A percentile compares a stretch with the other conserved stretches of the same genome.
Evolutionary conservation across 1,140 invertebrate genomes (phyloP).

Genomic region (Leptestheria dahalacensis): DNA sequence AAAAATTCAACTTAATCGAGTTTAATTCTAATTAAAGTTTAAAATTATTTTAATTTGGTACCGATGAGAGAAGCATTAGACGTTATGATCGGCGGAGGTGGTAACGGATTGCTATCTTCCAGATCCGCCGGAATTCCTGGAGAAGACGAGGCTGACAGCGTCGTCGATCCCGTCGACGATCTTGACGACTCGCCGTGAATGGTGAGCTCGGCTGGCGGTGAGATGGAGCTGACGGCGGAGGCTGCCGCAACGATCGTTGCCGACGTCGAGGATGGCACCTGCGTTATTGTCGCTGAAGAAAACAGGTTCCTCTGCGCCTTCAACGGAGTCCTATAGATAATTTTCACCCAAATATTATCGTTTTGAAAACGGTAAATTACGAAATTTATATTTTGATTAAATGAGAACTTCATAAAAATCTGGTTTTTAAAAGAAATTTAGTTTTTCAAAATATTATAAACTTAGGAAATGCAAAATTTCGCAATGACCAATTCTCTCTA

Average conservation of each 20-base stretch:
- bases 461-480: too few relatives aligned
- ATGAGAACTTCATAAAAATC: too few relatives aligned
- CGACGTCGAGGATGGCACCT: slow-evolving; percentile 23
- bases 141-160: slow-evolving; percentile 58
- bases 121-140: slow-evolving; percentile 31
- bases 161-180: slow-evolving; percentile 44
- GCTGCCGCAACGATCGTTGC: slow-evolving; percentile 21
- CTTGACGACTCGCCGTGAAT: slow-evolving; percentile 22
- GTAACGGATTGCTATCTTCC: slow-evolving; percentile 16
- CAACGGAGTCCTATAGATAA: slow-evolving; percentile 29
- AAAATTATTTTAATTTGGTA: not conserved
- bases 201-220: slow-evolving; percentile 22
- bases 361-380: not conserved
- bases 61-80: not conserved
- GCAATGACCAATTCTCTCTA: too few relatives aligned
- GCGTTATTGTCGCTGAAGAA: slow-evolving; percentile 24
- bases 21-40: not conserved
- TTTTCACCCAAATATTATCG: not conserved
- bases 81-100: not conserved
- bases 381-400: too few relatives aligned
- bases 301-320: slow-evolving; percentile 35
- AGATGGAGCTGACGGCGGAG: slow-evolving; percentile 4
- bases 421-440: too few relatives aligned
- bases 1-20: slow-evolving; percentile 8
- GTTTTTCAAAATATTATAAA: too few relatives aligned